Conservation (phyloP, 2,113 vertebrate genomes). For the Etheostoma spectabile region DNA sequence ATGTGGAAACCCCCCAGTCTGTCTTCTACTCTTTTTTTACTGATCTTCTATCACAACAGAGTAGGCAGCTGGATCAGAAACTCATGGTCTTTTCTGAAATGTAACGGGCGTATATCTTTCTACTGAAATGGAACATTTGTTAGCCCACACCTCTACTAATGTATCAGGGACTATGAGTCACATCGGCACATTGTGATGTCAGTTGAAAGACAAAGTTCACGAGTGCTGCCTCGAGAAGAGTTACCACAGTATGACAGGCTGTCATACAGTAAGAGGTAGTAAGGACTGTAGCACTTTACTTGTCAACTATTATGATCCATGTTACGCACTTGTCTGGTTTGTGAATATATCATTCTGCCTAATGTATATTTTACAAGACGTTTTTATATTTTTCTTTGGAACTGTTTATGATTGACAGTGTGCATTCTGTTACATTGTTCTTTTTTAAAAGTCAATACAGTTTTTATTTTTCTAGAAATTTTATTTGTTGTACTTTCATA, state of each 20-base stretch:
- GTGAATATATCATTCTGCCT: background rate
- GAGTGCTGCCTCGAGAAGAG: background rate
- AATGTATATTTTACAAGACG: background rate
- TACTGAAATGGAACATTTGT: constrained; percentile 48
- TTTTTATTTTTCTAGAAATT: background rate
- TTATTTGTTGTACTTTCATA: constrained; percentile 46
- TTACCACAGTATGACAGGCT: background rate
- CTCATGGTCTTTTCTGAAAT: constrained; percentile 1
- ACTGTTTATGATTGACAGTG: background rate
- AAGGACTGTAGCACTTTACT: constrained; percentile 44
- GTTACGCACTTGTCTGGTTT: background rate
- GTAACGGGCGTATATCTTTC: background rate
- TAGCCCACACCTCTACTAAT: constrained; percentile 42
- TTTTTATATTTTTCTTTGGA: background rate
- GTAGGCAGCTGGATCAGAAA: constrained; percentile 50
- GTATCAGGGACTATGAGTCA: constrained; percentile 47
- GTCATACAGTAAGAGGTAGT: background rate
- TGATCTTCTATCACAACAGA: background rate
- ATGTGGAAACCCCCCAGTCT: constrained; percentile 32
- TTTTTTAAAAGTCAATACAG: constrained; percentile 17
- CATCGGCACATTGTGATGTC: background rate
- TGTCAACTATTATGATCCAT: background rate
- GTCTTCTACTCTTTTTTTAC: background rate
- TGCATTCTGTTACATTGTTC: constrained; percentile 11
- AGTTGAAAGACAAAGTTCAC: constrained; percentile 16